A percentile compares a stretch with the other conserved stretches of the same genome.
These are phyloP conservation scores for Holocentrus rufus DNA, from an alignment of 2,797 vertebrate species.

Conservation along the genomic window DNA sequence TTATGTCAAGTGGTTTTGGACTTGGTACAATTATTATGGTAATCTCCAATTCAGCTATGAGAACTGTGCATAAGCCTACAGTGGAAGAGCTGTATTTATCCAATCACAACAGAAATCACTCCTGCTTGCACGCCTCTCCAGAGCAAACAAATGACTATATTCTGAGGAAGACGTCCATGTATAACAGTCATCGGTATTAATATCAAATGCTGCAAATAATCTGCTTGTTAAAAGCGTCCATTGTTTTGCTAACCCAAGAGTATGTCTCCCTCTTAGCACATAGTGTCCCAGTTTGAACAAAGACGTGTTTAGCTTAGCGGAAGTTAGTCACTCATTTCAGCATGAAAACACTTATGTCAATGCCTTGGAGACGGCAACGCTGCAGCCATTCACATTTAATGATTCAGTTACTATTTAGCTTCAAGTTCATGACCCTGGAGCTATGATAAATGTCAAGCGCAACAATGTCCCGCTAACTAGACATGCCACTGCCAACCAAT, in stretches of 20 bases:
- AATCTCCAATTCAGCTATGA: slow-evolving; percentile 9
- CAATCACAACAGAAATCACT: slow-evolving; percentile 42
- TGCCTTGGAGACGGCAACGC: slow-evolving; percentile 65
- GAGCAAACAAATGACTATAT: slow-evolving; percentile 60
- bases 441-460: slow-evolving; percentile 81
- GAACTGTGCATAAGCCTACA: not conserved
- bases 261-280: slow-evolving; percentile 63
- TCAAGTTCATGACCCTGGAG: slow-evolving; percentile 75
- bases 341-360: slow-evolving; percentile 79
- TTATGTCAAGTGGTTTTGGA: slow-evolving; percentile 14
- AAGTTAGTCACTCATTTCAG: slow-evolving; percentile 78
- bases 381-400: slow-evolving; percentile 73
- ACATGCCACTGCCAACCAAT: slow-evolving; percentile 75
- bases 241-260: slow-evolving; percentile 57
- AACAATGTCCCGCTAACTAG: slow-evolving; percentile 77
- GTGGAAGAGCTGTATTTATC: slow-evolving; percentile 2
- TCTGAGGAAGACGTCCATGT: slow-evolving; percentile 59
- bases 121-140: slow-evolving; percentile 35
- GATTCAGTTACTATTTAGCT: slow-evolving; percentile 75
- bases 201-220: slow-evolving; percentile 66
- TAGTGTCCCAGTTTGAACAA: slow-evolving; percentile 77
- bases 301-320: slow-evolving; percentile 72
- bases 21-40: slow-evolving; percentile 5
- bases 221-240: slow-evolving; percentile 62
- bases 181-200: slow-evolving; percentile 63